Percentiles rank a stretch among this genome's conserved stretches.
Evolutionary conservation across 30 jellyfish, hydroid and myxozoan genomes (phyloP).

Genomic region (Pseudorhiza aurosa): DNA sequence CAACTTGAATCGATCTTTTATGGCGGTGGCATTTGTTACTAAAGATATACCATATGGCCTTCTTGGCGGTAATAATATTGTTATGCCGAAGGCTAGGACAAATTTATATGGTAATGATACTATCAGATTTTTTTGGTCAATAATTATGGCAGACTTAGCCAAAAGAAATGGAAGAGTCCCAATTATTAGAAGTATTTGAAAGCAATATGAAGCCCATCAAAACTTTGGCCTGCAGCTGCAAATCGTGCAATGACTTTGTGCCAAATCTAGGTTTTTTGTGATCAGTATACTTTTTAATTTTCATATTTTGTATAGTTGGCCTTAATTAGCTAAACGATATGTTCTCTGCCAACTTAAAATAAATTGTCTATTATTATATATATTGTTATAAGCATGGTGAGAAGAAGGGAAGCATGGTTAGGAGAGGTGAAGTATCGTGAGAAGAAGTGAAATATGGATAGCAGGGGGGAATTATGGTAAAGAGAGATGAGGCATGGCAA

Average conservation of each 20-base stretch:
- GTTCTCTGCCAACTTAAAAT: not conserved
- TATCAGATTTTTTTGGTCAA: not conserved
- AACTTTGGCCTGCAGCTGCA: not conserved
- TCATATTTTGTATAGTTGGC: not conserved
- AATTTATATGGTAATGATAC: constrained; percentile 4
- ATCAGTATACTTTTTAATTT: not conserved
- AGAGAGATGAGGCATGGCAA: too few species aligned
- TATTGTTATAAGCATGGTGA: too few species aligned
- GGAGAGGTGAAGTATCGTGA: too few species aligned
- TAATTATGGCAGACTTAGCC: constrained; percentile 9
- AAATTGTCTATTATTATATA: too few species aligned
- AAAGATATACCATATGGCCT: not conserved
- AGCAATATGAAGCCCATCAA: constrained; percentile 7
- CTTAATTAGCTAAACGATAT: not conserved
- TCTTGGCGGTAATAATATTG: not conserved
- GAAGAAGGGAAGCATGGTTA: too few species aligned
- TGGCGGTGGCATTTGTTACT: constrained; percentile 34
- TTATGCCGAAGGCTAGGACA: not conserved
- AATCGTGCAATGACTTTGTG: not conserved
- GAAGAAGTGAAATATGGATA: too few species aligned
- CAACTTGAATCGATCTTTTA: constrained; percentile 5
- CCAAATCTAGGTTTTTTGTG: not conserved
- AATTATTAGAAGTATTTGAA: not conserved
- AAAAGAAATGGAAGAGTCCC: constrained; percentile 5
- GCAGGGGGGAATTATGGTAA: too few species aligned